Percentiles rank a stretch among this genome's conserved stretches.
Conservation (phyloP, 2,113 vertebrate genomes). For the Hiodon tergisus region DNA sequence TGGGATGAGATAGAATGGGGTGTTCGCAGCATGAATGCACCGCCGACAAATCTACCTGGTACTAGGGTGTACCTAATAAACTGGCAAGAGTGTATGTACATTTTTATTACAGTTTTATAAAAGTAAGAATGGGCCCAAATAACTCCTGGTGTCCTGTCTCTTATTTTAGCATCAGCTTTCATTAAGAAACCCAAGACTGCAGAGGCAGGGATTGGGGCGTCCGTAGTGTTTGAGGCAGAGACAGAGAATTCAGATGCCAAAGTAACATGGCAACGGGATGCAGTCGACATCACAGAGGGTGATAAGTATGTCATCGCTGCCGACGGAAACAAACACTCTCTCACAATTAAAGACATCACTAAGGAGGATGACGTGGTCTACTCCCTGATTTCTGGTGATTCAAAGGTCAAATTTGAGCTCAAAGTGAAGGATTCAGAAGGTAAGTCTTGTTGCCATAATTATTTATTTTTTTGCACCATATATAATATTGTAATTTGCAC, state of each 20-base stretch:
- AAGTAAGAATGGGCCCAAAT: too few species aligned
- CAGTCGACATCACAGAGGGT: slow-evolving; percentile 66
- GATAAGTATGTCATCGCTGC: slow-evolving; percentile 70
- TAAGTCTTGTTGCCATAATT: slow-evolving; percentile 39
- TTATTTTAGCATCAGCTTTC: slow-evolving; percentile 77
- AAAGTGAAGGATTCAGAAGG: slow-evolving; percentile 77
- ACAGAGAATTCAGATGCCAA: slow-evolving; percentile 76
- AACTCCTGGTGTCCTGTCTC: not conserved
- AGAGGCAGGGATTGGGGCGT: slow-evolving; percentile 65
- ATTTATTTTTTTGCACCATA: too few species aligned
- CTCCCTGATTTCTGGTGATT: slow-evolving; percentile 79
- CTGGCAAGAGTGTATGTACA: too few species aligned
- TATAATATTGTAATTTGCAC: too few species aligned
- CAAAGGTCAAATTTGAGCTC: slow-evolving; percentile 96
- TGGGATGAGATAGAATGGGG: too few species aligned
- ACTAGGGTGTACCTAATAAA: too few species aligned
- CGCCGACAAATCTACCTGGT: too few species aligned
- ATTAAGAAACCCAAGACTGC: slow-evolving; percentile 81
- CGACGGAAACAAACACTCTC: slow-evolving; percentile 73
- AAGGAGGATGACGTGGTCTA: slow-evolving; percentile 76
- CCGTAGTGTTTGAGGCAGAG: slow-evolving; percentile 80
- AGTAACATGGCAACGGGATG: slow-evolving; percentile 83
- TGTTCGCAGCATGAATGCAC: too few species aligned
- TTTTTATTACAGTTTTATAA: too few species aligned
- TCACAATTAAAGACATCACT: slow-evolving; percentile 65